Conservation (phyloP, 2,888 invertebrate genomes). For the Callimorpha dominula region DNA sequence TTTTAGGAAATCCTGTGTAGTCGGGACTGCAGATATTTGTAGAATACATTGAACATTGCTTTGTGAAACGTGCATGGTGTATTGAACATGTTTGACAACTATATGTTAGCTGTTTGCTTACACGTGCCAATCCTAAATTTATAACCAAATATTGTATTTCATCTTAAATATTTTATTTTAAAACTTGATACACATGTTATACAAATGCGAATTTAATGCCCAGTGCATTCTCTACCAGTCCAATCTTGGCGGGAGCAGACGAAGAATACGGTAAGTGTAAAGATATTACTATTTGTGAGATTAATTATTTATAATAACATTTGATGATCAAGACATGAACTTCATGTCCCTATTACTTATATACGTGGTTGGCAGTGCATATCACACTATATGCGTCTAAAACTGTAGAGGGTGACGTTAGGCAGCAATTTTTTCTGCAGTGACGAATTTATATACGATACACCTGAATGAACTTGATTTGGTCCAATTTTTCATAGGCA, state of each 20-base stretch:
- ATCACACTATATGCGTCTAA: too few species aligned
- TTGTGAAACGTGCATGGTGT: slow-evolving; percentile 33
- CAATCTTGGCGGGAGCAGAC: background rate
- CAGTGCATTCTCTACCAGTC: background rate
- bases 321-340: too few species aligned
- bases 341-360: background rate
- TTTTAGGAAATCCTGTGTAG: slow-evolving; percentile 23
- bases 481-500: slow-evolving; percentile 30
- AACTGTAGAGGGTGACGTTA: slow-evolving; percentile 22
- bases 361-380: background rate
- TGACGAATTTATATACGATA: slow-evolving; percentile 32
- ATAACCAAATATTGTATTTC: too few species aligned
- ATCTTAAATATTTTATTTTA: background rate
- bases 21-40: slow-evolving; percentile 25
- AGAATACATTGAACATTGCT: slow-evolving; percentile 33
- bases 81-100: slow-evolving; percentile 33
- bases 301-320: background rate
- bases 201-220: background rate
- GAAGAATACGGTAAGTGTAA: background rate
- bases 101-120: too few species aligned
- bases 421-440: slow-evolving; percentile 22
- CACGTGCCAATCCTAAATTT: too few species aligned
- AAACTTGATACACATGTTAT: background rate
- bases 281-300: background rate
- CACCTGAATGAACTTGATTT: slow-evolving; percentile 35